Evolutionary conservation across 2,113 vertebrate genomes (phyloP).

Genomic region (Rhabdomys dilectus): DNA sequence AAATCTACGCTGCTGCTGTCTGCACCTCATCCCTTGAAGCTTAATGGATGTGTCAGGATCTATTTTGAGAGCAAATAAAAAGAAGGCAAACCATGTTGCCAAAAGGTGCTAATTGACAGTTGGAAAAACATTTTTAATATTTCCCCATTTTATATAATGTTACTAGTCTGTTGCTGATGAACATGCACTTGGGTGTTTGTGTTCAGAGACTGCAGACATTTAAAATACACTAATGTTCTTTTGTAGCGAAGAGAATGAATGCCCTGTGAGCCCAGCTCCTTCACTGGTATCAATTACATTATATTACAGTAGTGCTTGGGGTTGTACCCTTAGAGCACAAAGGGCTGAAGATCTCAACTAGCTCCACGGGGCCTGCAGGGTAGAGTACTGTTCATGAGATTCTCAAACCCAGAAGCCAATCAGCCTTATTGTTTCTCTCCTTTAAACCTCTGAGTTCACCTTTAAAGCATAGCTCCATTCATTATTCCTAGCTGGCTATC

Average conservation of each 20-base stretch:
- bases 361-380: fast-evolving
- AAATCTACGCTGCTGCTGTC: not conserved
- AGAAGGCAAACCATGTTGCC: constrained; percentile 32
- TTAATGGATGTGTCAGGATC: not conserved
- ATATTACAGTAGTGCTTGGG: not conserved
- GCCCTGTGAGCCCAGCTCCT: not conserved
- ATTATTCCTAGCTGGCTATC: not conserved
- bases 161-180: not conserved
- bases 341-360: not conserved
- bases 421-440: not conserved
- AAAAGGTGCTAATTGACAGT: not conserved
- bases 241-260: not conserved
- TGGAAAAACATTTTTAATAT: constrained; percentile 48
- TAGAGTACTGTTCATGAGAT: not conserved
- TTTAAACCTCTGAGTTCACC: not conserved
- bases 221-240: not conserved
- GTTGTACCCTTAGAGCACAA: not conserved
- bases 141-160: constrained; percentile 9
- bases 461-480: not conserved
- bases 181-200: not conserved
- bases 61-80: constrained; percentile 60
- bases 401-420: not conserved
- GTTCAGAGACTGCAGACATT: not conserved
- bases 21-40: not conserved
- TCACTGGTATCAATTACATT: not conserved